Evolutionary conservation across 2,888 invertebrate species (phyloP).

Genomic region (Hybos culiciformis): DNA sequence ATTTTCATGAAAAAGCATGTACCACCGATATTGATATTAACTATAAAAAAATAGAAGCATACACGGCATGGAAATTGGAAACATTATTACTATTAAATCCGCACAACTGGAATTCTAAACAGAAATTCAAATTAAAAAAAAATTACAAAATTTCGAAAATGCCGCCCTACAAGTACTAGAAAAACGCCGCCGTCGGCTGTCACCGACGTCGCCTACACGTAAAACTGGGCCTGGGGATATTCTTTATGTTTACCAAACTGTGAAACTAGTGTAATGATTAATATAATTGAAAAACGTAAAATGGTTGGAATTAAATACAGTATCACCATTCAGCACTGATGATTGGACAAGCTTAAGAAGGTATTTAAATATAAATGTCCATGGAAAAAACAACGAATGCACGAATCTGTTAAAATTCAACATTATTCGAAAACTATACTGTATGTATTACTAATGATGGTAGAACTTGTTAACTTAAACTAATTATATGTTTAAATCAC

Average conservation of each 20-base stretch:
- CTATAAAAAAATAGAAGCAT: no score
- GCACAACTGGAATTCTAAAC: no score
- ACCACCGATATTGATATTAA: no score
- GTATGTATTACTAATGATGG: conserved; percentile 3
- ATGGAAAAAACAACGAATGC: conserved; percentile 2
- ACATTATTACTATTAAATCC: no score
- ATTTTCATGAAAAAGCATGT: no score
- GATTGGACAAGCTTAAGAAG: not conserved
- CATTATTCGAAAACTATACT: conserved; percentile 1
- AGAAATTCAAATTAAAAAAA: no score
- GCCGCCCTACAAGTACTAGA: no score
- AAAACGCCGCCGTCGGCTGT: no score
- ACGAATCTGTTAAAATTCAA: conserved; percentile 3
- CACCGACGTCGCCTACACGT: no score
- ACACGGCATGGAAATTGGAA: no score
- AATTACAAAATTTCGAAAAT: not conserved
- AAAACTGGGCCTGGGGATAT: no score
- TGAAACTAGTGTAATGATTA: not conserved
- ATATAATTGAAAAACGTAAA: conserved; percentile 1
- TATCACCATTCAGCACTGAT: not conserved
- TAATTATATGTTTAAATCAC: conserved; percentile 3
- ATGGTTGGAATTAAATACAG: not conserved
- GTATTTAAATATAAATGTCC: conserved; percentile 4
- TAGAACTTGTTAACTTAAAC: conserved; percentile 1
- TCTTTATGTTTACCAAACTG: not conserved